Base-by-base conservation (phyloP, 1,140 invertebrate genomes). In the Hesperophylax magnus region DNA sequence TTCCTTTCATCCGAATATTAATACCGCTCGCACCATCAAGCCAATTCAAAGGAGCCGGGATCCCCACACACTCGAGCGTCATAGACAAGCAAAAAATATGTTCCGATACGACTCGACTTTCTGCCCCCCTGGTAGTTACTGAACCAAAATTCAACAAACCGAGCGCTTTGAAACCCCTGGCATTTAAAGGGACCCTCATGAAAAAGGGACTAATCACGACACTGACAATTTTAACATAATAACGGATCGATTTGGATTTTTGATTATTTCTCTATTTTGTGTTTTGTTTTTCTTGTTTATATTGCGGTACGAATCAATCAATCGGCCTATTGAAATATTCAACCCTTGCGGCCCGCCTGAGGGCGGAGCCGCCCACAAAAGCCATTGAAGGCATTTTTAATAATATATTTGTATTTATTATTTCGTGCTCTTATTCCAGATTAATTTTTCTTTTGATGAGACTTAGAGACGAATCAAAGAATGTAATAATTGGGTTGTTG, bases 51-150 rank as follows among this genome's bases (percentile, higher is more conserved):
- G 52, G 52, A 17, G 8, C 39, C 27, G 27, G 27, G 27, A 56
- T 56, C 14, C 58, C 58, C 20, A 47, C 39, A 9, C 9, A 58
- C 20, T 18, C n/a, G 3, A 54, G 39, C 39, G 39, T 47, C 52
- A 53, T 52, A 20, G n/a, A 72, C 69, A 72, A n/a, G 52, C 34
- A 72, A 72, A 72, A 72, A 72, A 72, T 72, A 72, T 72, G 69
- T 72, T 72, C 39, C 39, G 11, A 47, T 47, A 47, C 39, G 11
- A 14, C 39, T 52, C 24, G n/a, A 22, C n/a, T 52, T 8, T 72
- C 39, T 52, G 69, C 69, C n/a, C 69, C 18, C 39, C 63, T 67
- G 31, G 31, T 67, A 67, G 20, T 15, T 39, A 9, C 31, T 67
- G 20, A 14, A 9, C 58, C n/a, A 20, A 60, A 61, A 24, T 61